Percentiles rank a stretch among this genome's conserved stretches.
Evolutionary conservation across 2,113 vertebrate species (phyloP).

Genomic region (Heteronetta atricapilla): DNA sequence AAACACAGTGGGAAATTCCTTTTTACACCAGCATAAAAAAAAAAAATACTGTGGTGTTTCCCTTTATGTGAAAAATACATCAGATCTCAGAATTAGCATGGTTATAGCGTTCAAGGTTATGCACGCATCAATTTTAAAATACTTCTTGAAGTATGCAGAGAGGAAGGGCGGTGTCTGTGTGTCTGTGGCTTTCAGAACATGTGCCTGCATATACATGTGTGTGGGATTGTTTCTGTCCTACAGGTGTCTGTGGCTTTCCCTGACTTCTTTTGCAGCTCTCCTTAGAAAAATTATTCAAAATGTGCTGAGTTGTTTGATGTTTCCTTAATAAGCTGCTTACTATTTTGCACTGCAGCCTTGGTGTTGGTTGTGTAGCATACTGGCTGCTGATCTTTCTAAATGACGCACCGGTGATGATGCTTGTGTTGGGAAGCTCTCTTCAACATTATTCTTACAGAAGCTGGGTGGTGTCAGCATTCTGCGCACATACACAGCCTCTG

Average conservation of each 20-base stretch:
- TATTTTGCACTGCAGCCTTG: accelerated
- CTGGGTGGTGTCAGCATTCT: not conserved
- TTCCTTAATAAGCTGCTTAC: not conserved
- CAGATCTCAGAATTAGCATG: accelerated
- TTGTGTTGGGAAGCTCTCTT: not conserved
- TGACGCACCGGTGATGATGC: accelerated
- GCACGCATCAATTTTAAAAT: accelerated
- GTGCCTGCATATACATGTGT: accelerated
- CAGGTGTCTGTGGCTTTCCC: accelerated
- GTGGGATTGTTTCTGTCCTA: accelerated
- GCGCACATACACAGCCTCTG: not conserved
- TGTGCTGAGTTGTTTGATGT: accelerated
- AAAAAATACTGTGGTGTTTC: not conserved
- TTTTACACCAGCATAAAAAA: not conserved
- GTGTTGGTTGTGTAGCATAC: accelerated
- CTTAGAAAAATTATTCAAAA: accelerated
- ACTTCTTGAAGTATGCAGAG: accelerated
- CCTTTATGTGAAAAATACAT: not conserved
- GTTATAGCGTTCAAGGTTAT: accelerated
- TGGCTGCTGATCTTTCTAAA: not conserved
- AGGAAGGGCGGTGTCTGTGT: not conserved
- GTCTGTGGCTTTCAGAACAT: not conserved
- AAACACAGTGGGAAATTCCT: not conserved
- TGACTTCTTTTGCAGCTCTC: accelerated
- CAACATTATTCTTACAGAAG: accelerated